phyloP scores from a whole-genome alignment of 2,113 vertebrate genomes.

The Mobula birostris region DNA sequence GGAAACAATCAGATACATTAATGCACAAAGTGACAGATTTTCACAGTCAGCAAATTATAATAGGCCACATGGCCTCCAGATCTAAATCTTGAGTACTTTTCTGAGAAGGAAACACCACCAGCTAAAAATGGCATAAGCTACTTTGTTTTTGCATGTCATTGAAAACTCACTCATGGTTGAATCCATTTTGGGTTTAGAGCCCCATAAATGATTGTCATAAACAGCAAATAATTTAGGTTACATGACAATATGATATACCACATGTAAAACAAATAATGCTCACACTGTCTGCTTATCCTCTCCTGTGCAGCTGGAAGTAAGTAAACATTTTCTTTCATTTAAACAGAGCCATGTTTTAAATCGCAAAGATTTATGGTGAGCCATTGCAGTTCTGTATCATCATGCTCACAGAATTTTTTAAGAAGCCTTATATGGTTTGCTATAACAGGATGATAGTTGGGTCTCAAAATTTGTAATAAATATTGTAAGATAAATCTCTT shows the following conservation, averaged over 20 bases:
- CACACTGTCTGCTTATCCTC: slow-evolving; percentile 6
- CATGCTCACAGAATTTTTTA: not conserved
- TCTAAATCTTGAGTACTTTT: not conserved
- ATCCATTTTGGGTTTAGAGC: not conserved
- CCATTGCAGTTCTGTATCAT: not conserved
- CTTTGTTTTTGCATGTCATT: not conserved
- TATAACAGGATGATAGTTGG: not conserved
- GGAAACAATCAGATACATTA: not conserved
- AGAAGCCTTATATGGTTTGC: slow-evolving; percentile 18
- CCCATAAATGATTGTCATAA: slow-evolving; percentile 20
- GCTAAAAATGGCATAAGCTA: not conserved
- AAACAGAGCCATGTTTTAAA: slow-evolving; percentile 20
- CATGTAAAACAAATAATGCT: slow-evolving; percentile 18
- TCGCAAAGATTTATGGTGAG: not conserved
- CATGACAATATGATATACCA: slow-evolving; percentile 23
- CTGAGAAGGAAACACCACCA: not conserved
- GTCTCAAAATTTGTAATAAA: not conserved
- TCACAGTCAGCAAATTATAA: not conserved
- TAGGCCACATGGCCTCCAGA: not conserved
- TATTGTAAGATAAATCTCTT: not conserved
- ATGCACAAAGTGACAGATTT: not conserved
- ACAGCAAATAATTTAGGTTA: not conserved
- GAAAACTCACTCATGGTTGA: not conserved
- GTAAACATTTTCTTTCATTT: slow-evolving; percentile 28
- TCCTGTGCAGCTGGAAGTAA: slow-evolving; percentile 28